These are phyloP conservation scores for Spatulosminthurus flaviceps DNA, from an alignment of 2,888 invertebrate species.

Conservation along the genomic window DNA sequence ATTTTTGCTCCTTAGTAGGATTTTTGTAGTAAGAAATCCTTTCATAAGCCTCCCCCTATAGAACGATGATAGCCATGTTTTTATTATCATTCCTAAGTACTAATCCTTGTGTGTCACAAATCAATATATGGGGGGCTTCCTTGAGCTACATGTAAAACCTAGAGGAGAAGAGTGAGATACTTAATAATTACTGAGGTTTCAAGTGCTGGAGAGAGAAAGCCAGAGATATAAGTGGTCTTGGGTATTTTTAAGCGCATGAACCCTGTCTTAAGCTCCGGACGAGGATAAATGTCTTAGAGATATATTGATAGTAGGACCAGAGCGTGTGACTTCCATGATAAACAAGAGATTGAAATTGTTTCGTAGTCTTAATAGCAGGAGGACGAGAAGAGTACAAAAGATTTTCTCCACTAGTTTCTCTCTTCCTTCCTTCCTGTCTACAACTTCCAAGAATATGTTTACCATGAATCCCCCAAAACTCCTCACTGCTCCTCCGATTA, in stretches of 20 bases:
- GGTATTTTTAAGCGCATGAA: conserved; percentile 48
- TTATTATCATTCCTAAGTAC: conserved; percentile 22
- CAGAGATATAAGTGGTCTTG: background rate
- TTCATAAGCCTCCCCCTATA: background rate
- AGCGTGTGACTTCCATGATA: conserved; percentile 62
- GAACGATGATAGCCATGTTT: conserved; percentile 1
- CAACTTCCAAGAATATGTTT: no score
- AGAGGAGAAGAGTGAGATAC: conserved; percentile 33
- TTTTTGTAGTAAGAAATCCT: background rate
- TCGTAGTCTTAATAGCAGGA: conserved; percentile 37
- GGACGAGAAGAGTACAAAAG: conserved; percentile 23
- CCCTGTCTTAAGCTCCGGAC: conserved; percentile 48
- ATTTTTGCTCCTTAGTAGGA: background rate
- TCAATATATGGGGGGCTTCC: conserved; percentile 2
- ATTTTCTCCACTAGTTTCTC: conserved; percentile 27
- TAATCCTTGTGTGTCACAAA: conserved; percentile 29
- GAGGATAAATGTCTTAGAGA: conserved; percentile 60
- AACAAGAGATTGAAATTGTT: conserved; percentile 59
- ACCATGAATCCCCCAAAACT: no score
- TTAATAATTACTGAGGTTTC: conserved; percentile 53
- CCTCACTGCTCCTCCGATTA: no score
- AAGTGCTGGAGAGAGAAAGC: conserved; percentile 51
- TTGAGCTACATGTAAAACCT: background rate
- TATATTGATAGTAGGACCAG: conserved; percentile 55
- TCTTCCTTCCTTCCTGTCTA: no score